phyloP scores from a whole-genome alignment of 2,797 vertebrate species.

The Labroides dimidiatus region DNA sequence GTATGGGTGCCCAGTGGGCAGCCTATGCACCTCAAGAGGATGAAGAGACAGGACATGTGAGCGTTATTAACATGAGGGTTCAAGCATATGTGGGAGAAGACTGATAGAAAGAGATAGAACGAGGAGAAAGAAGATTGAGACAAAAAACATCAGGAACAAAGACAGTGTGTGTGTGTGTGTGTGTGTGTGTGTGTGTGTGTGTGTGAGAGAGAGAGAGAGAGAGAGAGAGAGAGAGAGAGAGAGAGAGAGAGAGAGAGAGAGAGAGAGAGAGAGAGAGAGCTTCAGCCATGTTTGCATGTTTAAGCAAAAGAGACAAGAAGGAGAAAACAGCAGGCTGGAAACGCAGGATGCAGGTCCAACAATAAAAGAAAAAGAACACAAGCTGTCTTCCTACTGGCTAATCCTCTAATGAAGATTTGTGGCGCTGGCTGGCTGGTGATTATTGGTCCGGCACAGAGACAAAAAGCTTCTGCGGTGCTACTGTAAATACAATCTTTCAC shows the following conservation, averaged over 20 bases:
- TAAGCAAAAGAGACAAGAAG: conserved; percentile 62
- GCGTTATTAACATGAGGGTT: conserved; percentile 49
- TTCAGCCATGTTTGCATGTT: conserved; percentile 27
- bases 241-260: too few relatives aligned
- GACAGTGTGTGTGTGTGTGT: not conserved
- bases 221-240: too few relatives aligned
- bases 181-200: not conserved
- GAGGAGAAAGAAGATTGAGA: not conserved
- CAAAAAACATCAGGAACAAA: conserved; percentile 5
- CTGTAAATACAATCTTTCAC: conserved; percentile 75
- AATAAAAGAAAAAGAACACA: conserved; percentile 73
- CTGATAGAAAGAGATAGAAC: not conserved
- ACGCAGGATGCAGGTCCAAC: conserved; percentile 43
- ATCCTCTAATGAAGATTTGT: conserved; percentile 87
- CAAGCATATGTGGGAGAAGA: conserved; percentile 43
- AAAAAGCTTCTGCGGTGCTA: conserved; percentile 67
- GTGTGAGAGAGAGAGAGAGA: too few relatives aligned
- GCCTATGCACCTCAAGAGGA: conserved; percentile 75
- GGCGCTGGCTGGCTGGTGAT: conserved; percentile 77
- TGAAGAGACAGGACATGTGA: conserved; percentile 67
- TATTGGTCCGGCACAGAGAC: conserved; percentile 72
- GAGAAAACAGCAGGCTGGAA: conserved; percentile 42
- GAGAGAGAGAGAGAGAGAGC: too few relatives aligned
- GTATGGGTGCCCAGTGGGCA: conserved; percentile 72
- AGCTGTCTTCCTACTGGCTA: conserved; percentile 78